These are phyloP conservation scores for Catamblyrhynchus diadema DNA, from an alignment of 2,797 vertebrate genomes.

Conservation along the genomic window DNA sequence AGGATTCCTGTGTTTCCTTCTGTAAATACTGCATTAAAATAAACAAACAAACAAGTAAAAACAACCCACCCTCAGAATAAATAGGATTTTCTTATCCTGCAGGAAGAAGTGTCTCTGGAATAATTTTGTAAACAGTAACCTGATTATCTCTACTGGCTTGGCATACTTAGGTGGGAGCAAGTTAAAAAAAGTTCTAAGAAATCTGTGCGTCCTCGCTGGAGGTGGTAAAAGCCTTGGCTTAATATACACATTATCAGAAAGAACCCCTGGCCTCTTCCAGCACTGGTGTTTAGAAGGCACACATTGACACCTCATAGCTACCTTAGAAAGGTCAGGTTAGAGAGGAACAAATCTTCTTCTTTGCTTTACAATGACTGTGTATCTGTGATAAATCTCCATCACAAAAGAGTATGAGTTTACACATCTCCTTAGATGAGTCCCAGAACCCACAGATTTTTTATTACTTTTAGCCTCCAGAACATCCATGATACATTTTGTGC, in stretches of 20 bases:
- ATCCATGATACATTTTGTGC: not conserved
- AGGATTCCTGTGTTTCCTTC: slow-evolving; percentile 1
- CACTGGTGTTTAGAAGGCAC: not conserved
- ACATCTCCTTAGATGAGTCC: not conserved
- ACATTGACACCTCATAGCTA: not conserved
- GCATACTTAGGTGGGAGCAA: not conserved
- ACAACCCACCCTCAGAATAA: not conserved
- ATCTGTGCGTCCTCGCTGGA: not conserved
- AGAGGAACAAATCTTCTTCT: not conserved
- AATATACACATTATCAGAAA: not conserved
- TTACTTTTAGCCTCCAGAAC: not conserved
- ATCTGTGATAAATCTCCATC: not conserved
- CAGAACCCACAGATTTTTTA: not conserved
- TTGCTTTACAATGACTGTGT: not conserved
- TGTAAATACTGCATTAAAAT: not conserved
- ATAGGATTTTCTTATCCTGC: not conserved
- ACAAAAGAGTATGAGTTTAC: not conserved
- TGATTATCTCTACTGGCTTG: not conserved
- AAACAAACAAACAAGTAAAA: not conserved
- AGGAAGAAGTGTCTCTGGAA: not conserved
- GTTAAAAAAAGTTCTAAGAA: not conserved
- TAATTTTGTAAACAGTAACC: not conserved
- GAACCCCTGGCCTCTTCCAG: not conserved
- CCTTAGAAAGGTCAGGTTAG: not conserved
- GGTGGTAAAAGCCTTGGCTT: not conserved